These are phyloP conservation scores for Phenganax stokvisi DNA, from an alignment of 92 coral and sea anemone genomes.

Conservation along the genomic window DNA sequence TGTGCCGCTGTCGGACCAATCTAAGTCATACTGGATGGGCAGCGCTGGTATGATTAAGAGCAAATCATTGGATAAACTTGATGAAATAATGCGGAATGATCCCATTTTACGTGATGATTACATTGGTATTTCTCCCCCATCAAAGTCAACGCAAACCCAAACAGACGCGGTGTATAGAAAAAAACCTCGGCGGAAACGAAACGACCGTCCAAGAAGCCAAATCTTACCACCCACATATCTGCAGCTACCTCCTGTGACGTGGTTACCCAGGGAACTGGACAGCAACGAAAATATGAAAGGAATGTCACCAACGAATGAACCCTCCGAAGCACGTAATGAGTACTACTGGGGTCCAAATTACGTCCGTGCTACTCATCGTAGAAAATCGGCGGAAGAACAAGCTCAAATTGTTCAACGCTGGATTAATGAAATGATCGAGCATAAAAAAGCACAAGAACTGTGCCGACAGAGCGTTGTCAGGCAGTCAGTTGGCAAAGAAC, in stretches of 20 bases:
- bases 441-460: constrained; percentile 33
- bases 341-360: constrained; percentile 13
- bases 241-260: constrained; percentile 33
- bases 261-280: constrained; percentile 23
- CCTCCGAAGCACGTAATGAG: constrained; percentile 3
- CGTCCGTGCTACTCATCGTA: constrained; percentile 12
- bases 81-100: constrained; percentile 36
- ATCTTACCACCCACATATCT: constrained; percentile 36
- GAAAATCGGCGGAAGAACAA: constrained; percentile 32
- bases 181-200: constrained; percentile 32
- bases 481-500: constrained; percentile 6
- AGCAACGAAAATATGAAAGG: background rate
- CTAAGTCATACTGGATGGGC: constrained; percentile 15
- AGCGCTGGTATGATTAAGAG: constrained; percentile 36
- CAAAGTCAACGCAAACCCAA: constrained; percentile 33
- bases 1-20: constrained; percentile 35
- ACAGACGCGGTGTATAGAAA: constrained; percentile 13
- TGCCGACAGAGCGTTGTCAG: background rate
- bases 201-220: constrained; percentile 40
- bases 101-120: constrained; percentile 36
- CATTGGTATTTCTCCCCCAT: constrained; percentile 7
- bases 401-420: constrained; percentile 38
- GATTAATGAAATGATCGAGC: constrained; percentile 32
- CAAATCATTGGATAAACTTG: constrained; percentile 38
- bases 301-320: background rate